Base-by-base conservation (phyloP, 2,113 vertebrate species). In the Callipepla californica region DNA sequence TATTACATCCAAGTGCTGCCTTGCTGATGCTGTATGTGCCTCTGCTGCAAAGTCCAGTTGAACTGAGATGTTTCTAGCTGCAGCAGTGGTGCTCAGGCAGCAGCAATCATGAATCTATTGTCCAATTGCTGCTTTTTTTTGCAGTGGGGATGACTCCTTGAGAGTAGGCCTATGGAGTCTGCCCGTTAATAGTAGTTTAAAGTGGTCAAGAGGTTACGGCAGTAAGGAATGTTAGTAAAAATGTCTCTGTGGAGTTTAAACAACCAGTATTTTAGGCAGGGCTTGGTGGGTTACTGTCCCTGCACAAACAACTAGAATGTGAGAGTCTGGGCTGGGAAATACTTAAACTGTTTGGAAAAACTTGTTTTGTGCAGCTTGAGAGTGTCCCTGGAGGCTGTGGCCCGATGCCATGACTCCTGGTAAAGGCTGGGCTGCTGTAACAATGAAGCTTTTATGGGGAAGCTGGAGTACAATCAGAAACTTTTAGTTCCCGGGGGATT, bases 361-460 rank as follows among this genome's bases (percentile, higher is more conserved):
- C 96, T 94, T 96, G 90, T 96, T 97, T 96, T 94, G 93, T 87
- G 93, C 90, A 92, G 94, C 94, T 96, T 96, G 95, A 94, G 93
- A 95, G 86, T 83, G 90, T 97, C 95, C 94, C 96, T 89, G 92
- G 96, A 94, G 96, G 96, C 96, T 94, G 93, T 96, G 96, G 97
- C 93, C 92, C 94, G 26, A 62, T 95, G 94, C 91, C 94, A 95
- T 93, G 92, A 81, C 91, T 96, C 92, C 93, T 96, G 96, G 95
- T 96, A 85, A 95, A 95, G 87, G 90, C 93, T 94, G 96, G 92
- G 95, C 96, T 96, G 90, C 95, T 93, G 84, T 85, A 97, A 97
- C 96, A 97, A 96, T 95, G 93, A 93, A 76, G 89, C 96, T 95
- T 96, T 94, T 96, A 96, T 97, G 95, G 94, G 92, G 94, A 96